Percentiles rank a stretch among this genome's conserved stretches.
These are phyloP conservation scores for Rhizomys pruinosus DNA, from an alignment of 2,113 vertebrate genomes.

Conservation along the genomic window DNA sequence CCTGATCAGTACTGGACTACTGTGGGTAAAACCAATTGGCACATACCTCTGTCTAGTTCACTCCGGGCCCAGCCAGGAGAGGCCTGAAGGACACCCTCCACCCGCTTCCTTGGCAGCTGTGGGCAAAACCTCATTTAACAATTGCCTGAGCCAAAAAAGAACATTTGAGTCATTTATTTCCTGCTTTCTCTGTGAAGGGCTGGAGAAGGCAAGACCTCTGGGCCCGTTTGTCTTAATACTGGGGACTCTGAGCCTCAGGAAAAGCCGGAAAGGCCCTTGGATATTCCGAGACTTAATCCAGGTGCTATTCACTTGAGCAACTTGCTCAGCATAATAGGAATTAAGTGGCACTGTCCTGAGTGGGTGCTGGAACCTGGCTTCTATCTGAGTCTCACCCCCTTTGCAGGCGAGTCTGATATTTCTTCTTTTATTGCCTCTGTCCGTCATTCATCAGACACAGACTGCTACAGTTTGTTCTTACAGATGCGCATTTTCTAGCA, in stretches of 20 bases:
- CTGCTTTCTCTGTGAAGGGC: neutral
- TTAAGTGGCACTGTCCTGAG: no score
- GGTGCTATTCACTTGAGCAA: neutral
- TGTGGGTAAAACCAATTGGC: constrained; percentile 6
- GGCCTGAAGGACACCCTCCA: neutral
- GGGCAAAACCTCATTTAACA: constrained; percentile 36
- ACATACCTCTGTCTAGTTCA: neutral
- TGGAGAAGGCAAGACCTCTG: neutral
- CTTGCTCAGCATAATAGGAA: neutral
- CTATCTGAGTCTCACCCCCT: neutral
- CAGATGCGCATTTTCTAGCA: rapidly evolving
- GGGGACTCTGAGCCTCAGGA: neutral
- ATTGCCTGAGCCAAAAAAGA: constrained; percentile 22
- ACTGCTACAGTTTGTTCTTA: rapidly evolving
- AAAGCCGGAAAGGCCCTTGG: neutral
- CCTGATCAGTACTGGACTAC: neutral
- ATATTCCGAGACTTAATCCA: neutral
- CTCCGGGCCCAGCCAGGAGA: neutral
- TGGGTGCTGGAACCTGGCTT: neutral
- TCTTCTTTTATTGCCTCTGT: neutral
- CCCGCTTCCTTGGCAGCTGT: neutral
- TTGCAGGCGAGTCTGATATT: no score
- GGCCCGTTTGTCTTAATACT: neutral
- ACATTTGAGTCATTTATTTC: constrained; percentile 41
- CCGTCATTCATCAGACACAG: neutral